Evolutionary conservation across 2,888 invertebrate species (phyloP), one percentile per base, ranked within the genome.

Genomic region (Phanerotoma sp.): DNA sequence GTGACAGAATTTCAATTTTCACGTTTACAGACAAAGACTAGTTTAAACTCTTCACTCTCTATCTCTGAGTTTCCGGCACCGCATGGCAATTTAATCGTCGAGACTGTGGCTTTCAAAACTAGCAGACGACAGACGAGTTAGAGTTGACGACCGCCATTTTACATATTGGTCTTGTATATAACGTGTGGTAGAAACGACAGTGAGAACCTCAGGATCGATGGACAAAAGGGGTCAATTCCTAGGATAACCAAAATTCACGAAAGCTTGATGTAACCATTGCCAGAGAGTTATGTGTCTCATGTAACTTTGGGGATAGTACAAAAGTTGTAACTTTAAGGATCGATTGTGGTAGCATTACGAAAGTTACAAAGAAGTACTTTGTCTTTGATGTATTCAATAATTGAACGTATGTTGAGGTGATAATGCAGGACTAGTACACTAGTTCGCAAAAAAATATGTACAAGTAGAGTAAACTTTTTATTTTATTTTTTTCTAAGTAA

Each of bases 81-180:
- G 32, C 20, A 41, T 32, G 50, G 21, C 28, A 51, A 51, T 44
- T 51, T 33, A 44, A 51, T 51, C 22, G 25, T 44, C 25, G 28
- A 10, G 35, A 38, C 38, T 44, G 25, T 35, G 51, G 44, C 37
- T 44, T 44, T 44, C 25, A 16, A 32, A 51, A 51, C 42, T 51
- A 38, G 5, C 38, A 38, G 38, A 38, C 20, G 38, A 16, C 38
- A 18, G 38, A 38, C 16, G 13, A 11, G 16, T 33, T n/a, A 44
- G 18, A 51, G 22, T 51, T 44, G 22, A 42, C 16, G 30, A 4
- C 28, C 38, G 32, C 33, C 50, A 35, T 18, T 44, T 35, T 51
- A 51, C 44, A 37, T 37, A 51, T 51, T 38, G 48, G 20, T 18
- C n/a, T 21, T 21, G 33, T 46, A 21, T 37, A 25, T 48, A 37